These are phyloP conservation scores for Ibidorhyncha struthersii DNA, from an alignment of 2,113 vertebrate genomes.

Conservation along the genomic window DNA sequence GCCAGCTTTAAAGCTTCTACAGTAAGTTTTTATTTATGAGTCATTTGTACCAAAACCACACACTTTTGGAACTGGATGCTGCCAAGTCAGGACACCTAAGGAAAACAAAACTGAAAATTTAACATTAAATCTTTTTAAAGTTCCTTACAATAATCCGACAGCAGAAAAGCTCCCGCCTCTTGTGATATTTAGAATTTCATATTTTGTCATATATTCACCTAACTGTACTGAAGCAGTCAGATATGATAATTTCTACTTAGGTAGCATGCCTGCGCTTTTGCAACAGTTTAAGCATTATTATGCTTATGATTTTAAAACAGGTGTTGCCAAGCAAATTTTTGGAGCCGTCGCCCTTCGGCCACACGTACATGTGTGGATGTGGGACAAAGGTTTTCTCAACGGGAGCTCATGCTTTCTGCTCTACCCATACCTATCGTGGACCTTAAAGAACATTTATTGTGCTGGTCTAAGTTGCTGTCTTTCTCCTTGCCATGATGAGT, in stretches of 20 bases:
- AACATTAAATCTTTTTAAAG: neutral
- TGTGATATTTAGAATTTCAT: neutral
- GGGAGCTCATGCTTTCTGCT: neutral
- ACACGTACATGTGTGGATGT: accelerated
- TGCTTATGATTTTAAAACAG: neutral
- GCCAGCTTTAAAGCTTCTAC: conserved; percentile 20
- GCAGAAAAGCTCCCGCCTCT: neutral
- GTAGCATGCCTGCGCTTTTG: neutral
- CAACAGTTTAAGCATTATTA: neutral
- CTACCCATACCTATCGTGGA: neutral
- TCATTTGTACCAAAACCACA: conserved; percentile 64
- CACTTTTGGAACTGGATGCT: conserved; percentile 10
- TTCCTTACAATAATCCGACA: neutral
- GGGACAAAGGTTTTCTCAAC: neutral
- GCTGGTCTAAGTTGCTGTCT: neutral
- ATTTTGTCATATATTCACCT: neutral
- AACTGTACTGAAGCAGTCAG: neutral
- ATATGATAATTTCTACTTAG: neutral
- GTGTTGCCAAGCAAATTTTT: neutral
- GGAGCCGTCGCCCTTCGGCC: neutral
- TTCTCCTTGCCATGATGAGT: neutral
- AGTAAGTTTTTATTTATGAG: conserved; percentile 57
- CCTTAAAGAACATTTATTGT: neutral
- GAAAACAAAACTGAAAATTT: conserved; percentile 42
- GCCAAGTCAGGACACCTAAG: conserved; percentile 40